Conservation (phyloP, 1,140 invertebrate genomes). For the Drosophila ananassae region DNA sequence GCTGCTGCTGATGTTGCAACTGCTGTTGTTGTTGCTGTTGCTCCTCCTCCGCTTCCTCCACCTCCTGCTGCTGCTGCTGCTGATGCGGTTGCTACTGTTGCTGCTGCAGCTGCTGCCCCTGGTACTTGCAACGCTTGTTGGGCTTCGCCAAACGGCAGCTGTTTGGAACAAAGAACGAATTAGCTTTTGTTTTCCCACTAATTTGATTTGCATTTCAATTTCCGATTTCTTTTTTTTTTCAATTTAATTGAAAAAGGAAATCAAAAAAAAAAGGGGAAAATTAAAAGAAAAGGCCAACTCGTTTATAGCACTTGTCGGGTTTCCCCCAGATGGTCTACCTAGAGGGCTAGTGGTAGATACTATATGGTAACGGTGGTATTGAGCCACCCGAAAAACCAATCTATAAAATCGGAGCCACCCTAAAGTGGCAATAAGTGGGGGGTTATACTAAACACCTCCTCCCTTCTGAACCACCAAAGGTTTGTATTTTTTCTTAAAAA, state of each 20-base stretch:
- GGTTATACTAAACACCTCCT: no score
- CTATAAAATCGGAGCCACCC: no score
- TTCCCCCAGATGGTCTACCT: neutral
- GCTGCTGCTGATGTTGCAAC: conserved; percentile 21
- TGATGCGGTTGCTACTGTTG: conserved; percentile 23
- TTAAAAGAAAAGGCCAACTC: neutral
- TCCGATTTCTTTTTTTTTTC: conserved; percentile 58
- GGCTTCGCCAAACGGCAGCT: conserved; percentile 75
- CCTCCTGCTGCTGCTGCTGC: conserved; percentile 15
- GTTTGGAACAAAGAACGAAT: conserved; percentile 14
- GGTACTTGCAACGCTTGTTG: conserved; percentile 67
- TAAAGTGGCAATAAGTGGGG: no score
- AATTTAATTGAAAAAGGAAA: conserved; percentile 61
- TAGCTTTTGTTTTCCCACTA: conserved; percentile 56
- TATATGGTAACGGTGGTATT: no score
- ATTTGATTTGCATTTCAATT: conserved; percentile 76
- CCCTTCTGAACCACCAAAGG: no score
- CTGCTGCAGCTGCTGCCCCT: conserved; percentile 48
- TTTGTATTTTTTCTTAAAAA: no score
- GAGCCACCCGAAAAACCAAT: no score
- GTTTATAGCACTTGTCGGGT: conserved; percentile 16
- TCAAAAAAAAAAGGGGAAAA: neutral
- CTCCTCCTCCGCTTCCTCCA: conserved; percentile 17
- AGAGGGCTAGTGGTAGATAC: no score
- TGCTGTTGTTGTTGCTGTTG: conserved; percentile 19